A percentile compares a stretch with the other conserved stretches of the same genome.
Conservation (phyloP, 2,797 vertebrate genomes). For the Scomberomorus guttatus region DNA sequence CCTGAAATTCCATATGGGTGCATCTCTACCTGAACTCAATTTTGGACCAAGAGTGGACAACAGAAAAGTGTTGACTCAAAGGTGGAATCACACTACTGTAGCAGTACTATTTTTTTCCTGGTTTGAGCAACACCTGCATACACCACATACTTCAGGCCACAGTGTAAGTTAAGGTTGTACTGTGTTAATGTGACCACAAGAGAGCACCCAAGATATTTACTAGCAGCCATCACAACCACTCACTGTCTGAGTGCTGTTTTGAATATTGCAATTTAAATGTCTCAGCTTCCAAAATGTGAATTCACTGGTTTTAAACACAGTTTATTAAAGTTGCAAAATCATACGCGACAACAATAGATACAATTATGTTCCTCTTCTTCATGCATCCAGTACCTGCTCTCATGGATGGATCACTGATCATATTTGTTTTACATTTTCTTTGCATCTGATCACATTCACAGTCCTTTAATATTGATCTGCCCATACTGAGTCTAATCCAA, state of each 20-base stretch:
- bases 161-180: neutral
- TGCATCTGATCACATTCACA: neutral
- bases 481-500: neutral
- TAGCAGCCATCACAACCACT: neutral
- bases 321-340: neutral
- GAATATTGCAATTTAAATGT: neutral
- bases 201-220: slow-evolving; percentile 14
- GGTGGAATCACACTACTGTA: too few relatives aligned
- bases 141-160: neutral
- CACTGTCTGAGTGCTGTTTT: neutral
- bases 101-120: too few relatives aligned
- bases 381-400: neutral
- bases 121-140: too few relatives aligned
- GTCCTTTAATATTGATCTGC: neutral
- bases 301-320: neutral
- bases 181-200: slow-evolving; percentile 6
- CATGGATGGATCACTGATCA: neutral
- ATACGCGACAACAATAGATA: neutral
- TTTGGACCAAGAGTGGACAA: too few relatives aligned
- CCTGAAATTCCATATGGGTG: too few relatives aligned
- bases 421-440: too few relatives aligned
- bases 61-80: too few relatives aligned
- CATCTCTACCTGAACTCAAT: too few relatives aligned
- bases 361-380: neutral
- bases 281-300: neutral